Base-by-base conservation (phyloP, 2,797 vertebrate genomes). In the Anisognathus igniventris region DNA sequence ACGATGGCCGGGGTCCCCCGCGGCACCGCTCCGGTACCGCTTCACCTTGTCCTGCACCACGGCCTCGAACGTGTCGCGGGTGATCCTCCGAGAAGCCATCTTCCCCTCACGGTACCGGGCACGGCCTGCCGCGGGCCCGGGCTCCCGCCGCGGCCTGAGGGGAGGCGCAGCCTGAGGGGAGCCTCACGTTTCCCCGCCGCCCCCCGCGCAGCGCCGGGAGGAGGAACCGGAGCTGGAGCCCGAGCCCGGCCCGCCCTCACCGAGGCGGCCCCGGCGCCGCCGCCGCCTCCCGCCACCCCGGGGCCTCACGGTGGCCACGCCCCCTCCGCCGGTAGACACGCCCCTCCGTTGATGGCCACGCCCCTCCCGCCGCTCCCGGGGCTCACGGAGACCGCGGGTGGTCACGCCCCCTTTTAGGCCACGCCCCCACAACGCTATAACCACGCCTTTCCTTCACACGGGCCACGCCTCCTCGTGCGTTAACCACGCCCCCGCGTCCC, bases 31-130 rank as follows among this genome's bases (percentile, higher is more conserved):
- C 9, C 98, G 98, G 65, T 98, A 99, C 58, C 98, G 98, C 31
- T 98, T 98, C 35, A 98, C 98, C 93, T 99, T 99, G 65, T 99
- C 99, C 89, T 97, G 98, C 86, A 99, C 98, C 20, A 98, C 98
- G 31, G 98, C 98, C 94, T 99, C 99, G 91, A 99, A 98, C 31
- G 98, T 98, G 54, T 99, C 98, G 93, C 99, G 99, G 9, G 98
- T 98, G 92, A 99, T 98, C 86, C 98, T 98, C 48, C 98, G 98
- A 73, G 97, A 98, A 58, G 98, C 98, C 99, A 99, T 99, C 64
- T 93, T 83, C 50, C 51, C 74, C 45, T 48, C 80, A 71, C 89
- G 62, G 56, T 20, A 65, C 68, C 80, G 39, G 19, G 54, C 54
- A 17, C 54, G 54, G 64, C 65, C 12, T 35, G 79, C 7, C 28